phyloP scores from a whole-genome alignment of 2,888 invertebrate genomes.

The Latrodectus elegans region DNA sequence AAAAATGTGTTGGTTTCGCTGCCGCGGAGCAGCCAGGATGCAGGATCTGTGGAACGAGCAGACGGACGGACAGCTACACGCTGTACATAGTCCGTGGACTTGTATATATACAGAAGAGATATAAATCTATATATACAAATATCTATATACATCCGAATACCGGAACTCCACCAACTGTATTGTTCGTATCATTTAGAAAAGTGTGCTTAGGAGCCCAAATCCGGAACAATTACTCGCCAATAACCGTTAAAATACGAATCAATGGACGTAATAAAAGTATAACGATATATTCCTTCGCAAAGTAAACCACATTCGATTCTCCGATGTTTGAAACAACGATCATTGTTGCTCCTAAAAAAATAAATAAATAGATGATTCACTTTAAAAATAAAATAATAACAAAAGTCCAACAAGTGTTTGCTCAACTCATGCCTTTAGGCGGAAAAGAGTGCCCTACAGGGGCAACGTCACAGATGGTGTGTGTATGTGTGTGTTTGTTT shows the following conservation, averaged over 20 bases:
- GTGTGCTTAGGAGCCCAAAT: conserved; percentile 62
- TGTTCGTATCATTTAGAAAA: conserved; percentile 61
- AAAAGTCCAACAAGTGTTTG: conserved; percentile 44
- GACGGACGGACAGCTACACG: conserved; percentile 63
- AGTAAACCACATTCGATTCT: conserved; percentile 30
- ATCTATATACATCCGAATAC: conserved; percentile 50
- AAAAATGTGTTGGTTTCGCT: conserved; percentile 49
- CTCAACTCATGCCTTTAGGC: conserved; percentile 17
- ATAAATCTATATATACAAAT: conserved; percentile 59
- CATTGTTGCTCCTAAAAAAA: conserved; percentile 2
- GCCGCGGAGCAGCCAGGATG: conserved; percentile 56
- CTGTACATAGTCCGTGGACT: conserved; percentile 61
- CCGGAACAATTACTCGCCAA: conserved; percentile 61
- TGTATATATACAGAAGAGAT: conserved; percentile 52
- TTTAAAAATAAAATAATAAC: neutral
- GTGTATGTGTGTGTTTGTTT: neutral
- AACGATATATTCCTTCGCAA: conserved; percentile 42
- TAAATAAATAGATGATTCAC: neutral
- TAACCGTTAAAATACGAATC: conserved; percentile 18
- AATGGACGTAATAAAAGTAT: conserved; percentile 1
- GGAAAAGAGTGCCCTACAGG: neutral
- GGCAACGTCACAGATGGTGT: neutral
- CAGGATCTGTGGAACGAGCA: conserved; percentile 50
- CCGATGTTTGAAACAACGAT: conserved; percentile 46
- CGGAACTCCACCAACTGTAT: conserved; percentile 50